Evolutionary conservation across 1,140 invertebrate species (phyloP), one percentile per base, ranked within the genome.

Genomic region (Trichonephila clavipes): DNA sequence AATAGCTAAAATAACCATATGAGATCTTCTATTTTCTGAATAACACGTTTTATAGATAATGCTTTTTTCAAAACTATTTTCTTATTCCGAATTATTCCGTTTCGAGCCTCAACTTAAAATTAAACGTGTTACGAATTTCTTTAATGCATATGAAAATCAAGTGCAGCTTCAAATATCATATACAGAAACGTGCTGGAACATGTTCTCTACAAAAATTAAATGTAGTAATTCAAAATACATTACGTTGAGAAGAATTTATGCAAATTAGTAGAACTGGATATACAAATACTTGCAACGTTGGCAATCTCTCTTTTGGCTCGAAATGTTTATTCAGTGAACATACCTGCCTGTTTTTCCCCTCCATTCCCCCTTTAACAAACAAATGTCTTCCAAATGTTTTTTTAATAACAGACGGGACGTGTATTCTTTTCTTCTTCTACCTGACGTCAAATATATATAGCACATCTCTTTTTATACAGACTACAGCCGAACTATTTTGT

Each of bases 371-470:
- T 64, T 88, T 88, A 40, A 40, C 89, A 90, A 90, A 82, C 89
- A 90, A 90, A 90, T 90, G 89, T 90, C 77, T 90, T 62, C 72
- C 89, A 82, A 90, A 90, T 90, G 89, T 90, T 90, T 90, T 90
- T 90, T 90, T 90, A 90, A 90, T 90, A 90, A 82, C 89, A 88
- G 28, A 58, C 86, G 24, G 86, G n/a, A 64, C 51, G 58, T n/a
- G 61, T 64, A 8, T 88, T 62, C 69, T 88, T 88, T 40, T 28
- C 34, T 21, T 19, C 7, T n/a, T 66, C 66, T 58, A 19, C 28
- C 24, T 69, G 28, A 28, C 21, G 51, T 90, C 77, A 90, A 77
- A 81, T 40, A 72, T 34, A 62, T 62, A 34, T 62, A 81, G 28
- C 77, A 83, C 18, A 44, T 62, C 89, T 81, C 59, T 81, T 82